A percentile compares a stretch with the other conserved stretches of the same genome.
These are phyloP conservation scores for Halocynthia aurantium DNA, from an alignment of 23 tunicate genomes.

Conservation along the genomic window DNA sequence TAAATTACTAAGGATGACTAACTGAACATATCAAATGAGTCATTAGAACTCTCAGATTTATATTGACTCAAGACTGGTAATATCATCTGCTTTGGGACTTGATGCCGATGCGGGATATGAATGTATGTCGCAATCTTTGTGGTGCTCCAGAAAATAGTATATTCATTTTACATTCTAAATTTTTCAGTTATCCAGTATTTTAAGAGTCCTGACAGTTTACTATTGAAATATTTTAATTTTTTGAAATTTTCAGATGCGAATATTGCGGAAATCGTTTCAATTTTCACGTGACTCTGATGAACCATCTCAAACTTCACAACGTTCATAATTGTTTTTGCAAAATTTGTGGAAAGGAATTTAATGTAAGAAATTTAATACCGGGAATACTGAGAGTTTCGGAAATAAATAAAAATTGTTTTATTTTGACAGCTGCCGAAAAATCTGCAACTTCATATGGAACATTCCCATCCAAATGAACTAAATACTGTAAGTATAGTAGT, in stretches of 20 bases:
- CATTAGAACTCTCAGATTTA: too few relatives aligned
- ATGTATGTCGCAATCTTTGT: too few relatives aligned
- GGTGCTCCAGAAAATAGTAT: too few relatives aligned
- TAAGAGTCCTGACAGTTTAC: too few relatives aligned
- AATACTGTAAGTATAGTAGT: neutral
- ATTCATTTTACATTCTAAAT: too few relatives aligned
- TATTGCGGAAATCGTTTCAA: constrained; percentile 61
- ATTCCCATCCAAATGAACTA: constrained; percentile 2
- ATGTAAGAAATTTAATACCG: constrained; percentile 7
- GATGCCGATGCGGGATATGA: too few relatives aligned
- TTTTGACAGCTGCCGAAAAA: constrained; percentile 9
- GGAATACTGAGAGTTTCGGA: neutral
- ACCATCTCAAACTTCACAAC: constrained; percentile 44
- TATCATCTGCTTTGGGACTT: too few relatives aligned
- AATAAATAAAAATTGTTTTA: neutral
- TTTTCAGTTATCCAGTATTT: too few relatives aligned
- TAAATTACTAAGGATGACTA: too few relatives aligned
- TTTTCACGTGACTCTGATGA: constrained; percentile 41
- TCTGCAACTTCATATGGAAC: constrained; percentile 23
- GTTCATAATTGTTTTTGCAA: constrained; percentile 25
- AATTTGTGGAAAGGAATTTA: constrained; percentile 57
- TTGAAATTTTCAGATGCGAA: constrained; percentile 42
- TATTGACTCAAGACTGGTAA: too few relatives aligned
- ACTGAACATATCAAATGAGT: too few relatives aligned
- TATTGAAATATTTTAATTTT: neutral